phyloP scores from a whole-genome alignment of 2,113 vertebrate genomes.

The Formicarius rufipectus region DNA sequence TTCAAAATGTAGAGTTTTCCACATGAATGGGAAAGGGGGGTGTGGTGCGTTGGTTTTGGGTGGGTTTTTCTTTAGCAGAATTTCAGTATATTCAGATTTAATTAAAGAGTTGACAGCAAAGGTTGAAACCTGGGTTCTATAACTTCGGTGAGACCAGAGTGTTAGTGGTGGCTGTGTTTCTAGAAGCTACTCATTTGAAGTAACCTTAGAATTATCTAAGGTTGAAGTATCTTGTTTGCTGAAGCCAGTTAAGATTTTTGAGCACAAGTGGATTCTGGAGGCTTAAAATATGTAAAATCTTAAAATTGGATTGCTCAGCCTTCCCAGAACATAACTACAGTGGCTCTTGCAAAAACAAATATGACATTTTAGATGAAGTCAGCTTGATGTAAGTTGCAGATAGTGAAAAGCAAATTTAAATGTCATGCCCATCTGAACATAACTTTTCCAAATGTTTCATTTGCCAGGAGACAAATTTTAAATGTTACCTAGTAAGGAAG shows the following conservation, averaged over 20 bases:
- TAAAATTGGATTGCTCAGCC: not conserved
- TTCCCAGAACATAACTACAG: not conserved
- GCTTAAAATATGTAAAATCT: not conserved
- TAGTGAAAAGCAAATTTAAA: constrained; percentile 31
- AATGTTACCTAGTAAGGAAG: not conserved
- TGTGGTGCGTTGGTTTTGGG: not conserved
- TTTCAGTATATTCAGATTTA: not conserved
- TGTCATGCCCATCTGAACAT: not conserved
- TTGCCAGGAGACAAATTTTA: constrained; percentile 2
- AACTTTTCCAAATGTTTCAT: not conserved
- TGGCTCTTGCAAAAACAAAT: not conserved
- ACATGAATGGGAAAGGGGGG: not conserved
- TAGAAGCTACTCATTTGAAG: not conserved
- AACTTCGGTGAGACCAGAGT: not conserved
- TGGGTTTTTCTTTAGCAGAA: not conserved
- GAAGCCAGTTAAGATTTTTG: not conserved
- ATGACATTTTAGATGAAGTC: constrained; percentile 8
- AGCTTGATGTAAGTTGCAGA: constrained; percentile 16
- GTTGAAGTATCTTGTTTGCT: not conserved
- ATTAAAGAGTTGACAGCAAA: not conserved
- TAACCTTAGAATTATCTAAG: not conserved
- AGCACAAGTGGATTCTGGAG: not conserved
- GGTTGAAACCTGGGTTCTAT: not conserved
- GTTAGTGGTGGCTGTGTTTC: not conserved
- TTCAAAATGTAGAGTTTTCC: not conserved